Percentiles rank a stretch among this genome's conserved stretches.
Conservation (phyloP, 2,113 vertebrate species). For the Lophius piscatorius region DNA sequence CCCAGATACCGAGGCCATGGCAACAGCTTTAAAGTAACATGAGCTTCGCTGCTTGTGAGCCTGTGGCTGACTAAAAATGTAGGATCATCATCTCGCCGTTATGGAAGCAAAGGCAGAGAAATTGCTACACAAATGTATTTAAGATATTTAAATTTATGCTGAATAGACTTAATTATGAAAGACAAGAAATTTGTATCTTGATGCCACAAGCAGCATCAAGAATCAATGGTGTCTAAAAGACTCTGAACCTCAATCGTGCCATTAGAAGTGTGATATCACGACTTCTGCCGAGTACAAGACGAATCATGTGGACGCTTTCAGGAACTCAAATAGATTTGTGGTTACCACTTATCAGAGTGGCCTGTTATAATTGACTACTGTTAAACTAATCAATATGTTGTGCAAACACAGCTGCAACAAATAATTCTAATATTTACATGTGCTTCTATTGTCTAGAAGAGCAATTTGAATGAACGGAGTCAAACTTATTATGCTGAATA, state of each 20-base stretch:
- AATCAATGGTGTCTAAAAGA: neutral
- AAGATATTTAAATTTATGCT: too few species aligned
- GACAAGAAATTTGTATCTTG: neutral
- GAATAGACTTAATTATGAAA: neutral
- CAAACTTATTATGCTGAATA: neutral
- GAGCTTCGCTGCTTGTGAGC: slow-evolving; percentile 45
- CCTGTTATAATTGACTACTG: slow-evolving; percentile 1
- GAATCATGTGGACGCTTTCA: slow-evolving; percentile 2
- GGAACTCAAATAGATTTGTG: slow-evolving; percentile 8
- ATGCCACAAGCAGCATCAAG: slow-evolving; percentile 18
- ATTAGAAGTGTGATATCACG: slow-evolving; percentile 29
- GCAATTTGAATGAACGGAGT: slow-evolving; percentile 8
- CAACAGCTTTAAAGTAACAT: slow-evolving; percentile 68
- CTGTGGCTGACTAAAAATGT: slow-evolving; percentile 29
- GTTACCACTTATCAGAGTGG: slow-evolving; percentile 16
- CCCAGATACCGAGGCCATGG: slow-evolving; percentile 67
- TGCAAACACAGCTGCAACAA: too few species aligned
- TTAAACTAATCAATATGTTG: too few species aligned
- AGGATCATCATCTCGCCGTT: slow-evolving; percentile 22
- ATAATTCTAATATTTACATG: slow-evolving; percentile 15
- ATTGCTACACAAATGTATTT: too few species aligned
- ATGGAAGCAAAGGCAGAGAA: slow-evolving; percentile 29
- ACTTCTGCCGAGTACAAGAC: slow-evolving; percentile 6
- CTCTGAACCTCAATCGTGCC: slow-evolving; percentile 13
- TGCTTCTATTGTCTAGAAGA: slow-evolving; percentile 9